Base-by-base conservation (phyloP, 37 sponge, comb jelly and placozoan genomes). In the Tethya wilhelma region DNA sequence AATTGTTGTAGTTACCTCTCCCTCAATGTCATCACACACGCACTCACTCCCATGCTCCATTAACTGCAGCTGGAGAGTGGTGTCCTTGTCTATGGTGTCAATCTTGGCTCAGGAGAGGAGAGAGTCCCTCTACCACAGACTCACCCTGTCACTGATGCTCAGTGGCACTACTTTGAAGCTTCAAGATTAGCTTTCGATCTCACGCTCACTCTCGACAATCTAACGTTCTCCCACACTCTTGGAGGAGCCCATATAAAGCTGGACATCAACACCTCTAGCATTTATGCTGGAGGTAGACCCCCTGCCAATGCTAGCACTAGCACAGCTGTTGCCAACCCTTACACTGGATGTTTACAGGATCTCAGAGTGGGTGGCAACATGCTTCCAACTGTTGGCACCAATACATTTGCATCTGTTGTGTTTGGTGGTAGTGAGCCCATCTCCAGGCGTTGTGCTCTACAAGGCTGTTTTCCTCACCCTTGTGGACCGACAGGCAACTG, bases 341-440 rank as follows among this genome's bases (percentile, higher is more conserved):
- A 64, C 39, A 64, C 11, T 23, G 90, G 90, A 9, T 89, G 90
- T 29, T 20, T 89, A 4, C 66, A 89, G 14, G 84, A 89, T 42
- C 73, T 89, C 57, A 70, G 90, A 41, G 32, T 89, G 0, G 68
- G 79, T 42, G 58, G 41, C 9, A 67, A 63, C 33, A 38, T 56
- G 1, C 75, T 89, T 8, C 90, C 90, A 1, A 71, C 75, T 32
- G n/a, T 31, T 14, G 69, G 59, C 36, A 28, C 79, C 25, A 89
- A 83, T 78, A 34, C 73, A 32, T 79, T 79, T 57, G 84, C 84
- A 26, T 59, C 45, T 59, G 80, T 89, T 31, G 38, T 30, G 0
- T 84, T 72, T 65, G 49, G 29, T 32, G 84, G 79, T 5, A 19
- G 4, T 25, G 9, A 0, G 23, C 43, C 40, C 17, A 25, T 80